Evolutionary conservation across 1,140 invertebrate species (phyloP).

Genomic region (Drosophila pectinifera): DNA sequence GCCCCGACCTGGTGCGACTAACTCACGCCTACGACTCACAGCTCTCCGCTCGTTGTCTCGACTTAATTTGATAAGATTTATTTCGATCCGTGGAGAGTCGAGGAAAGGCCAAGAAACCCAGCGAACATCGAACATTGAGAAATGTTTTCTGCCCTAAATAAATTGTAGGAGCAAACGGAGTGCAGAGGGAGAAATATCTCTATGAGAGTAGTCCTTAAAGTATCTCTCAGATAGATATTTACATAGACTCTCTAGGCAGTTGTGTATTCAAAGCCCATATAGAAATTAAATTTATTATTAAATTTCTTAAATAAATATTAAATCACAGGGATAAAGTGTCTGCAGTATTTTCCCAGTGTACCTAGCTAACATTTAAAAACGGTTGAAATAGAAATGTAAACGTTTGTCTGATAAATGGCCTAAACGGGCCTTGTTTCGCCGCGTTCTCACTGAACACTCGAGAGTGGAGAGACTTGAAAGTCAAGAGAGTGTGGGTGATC

Average conservation of each 20-base stretch:
- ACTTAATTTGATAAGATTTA: slow-evolving; percentile 79
- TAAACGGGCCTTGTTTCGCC: slow-evolving; percentile 41
- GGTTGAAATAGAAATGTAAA: slow-evolving; percentile 71
- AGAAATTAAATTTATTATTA: background rate
- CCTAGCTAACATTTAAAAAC: slow-evolving; percentile 70
- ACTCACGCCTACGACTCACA: slow-evolving; percentile 64
- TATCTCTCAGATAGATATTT: too few relatives aligned
- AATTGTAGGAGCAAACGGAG: slow-evolving; percentile 37
- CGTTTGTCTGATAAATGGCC: slow-evolving; percentile 62
- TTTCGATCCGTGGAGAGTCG: slow-evolving; percentile 55
- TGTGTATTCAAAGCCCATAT: too few relatives aligned
- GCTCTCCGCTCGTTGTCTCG: slow-evolving; percentile 44
- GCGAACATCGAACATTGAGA: slow-evolving; percentile 67
- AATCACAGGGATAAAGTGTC: too few relatives aligned
- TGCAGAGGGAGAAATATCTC: background rate
- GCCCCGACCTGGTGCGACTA: slow-evolving; percentile 55
- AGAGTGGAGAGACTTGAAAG: slow-evolving; percentile 13
- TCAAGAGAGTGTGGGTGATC: slow-evolving; percentile 42
- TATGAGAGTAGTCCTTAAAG: too few relatives aligned
- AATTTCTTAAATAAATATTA: background rate
- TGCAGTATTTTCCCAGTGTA: slow-evolving; percentile 17
- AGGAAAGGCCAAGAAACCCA: slow-evolving; percentile 59
- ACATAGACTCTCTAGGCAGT: too few relatives aligned
- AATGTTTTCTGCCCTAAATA: slow-evolving; percentile 64
- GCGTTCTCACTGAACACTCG: slow-evolving; percentile 39